A percentile compares a stretch with the other conserved stretches of the same genome.
These are phyloP conservation scores for Gymnorhina tibicen DNA, from an alignment of 2,113 vertebrate genomes.

Conservation along the genomic window DNA sequence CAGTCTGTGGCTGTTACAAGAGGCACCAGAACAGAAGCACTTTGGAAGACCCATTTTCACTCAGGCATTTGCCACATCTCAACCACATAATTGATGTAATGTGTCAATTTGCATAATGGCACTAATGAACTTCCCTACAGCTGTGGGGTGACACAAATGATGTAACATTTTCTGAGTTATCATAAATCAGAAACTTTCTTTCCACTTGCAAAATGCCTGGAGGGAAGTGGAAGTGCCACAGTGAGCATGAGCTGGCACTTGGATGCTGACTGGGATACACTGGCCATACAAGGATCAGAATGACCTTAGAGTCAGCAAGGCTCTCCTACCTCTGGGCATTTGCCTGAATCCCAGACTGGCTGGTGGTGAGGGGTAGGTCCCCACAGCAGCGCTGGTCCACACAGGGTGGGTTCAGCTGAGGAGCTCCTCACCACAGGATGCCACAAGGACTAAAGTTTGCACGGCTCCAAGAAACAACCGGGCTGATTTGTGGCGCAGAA, in stretches of 20 bases:
- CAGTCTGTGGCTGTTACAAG: neutral
- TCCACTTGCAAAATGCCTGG: neutral
- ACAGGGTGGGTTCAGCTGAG: neutral
- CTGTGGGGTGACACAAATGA: neutral
- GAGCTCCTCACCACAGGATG: neutral
- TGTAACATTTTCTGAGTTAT: neutral
- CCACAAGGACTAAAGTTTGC: neutral
- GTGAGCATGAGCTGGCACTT: neutral
- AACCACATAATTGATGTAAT: neutral
- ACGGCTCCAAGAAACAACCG: neutral
- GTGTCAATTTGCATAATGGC: neutral
- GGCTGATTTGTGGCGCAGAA: neutral
- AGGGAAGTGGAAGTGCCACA: neutral
- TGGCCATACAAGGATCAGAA: too few relatives aligned
- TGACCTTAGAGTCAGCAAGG: neutral
- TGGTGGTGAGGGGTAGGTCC: neutral
- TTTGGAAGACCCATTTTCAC: neutral
- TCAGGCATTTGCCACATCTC: neutral
- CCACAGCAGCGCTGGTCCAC: neutral
- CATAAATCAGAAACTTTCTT: neutral
- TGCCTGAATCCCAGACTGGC: neutral
- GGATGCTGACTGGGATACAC: neutral
- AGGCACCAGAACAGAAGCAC: neutral
- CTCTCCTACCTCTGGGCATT: neutral
- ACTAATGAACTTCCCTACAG: neutral